Conservation (phyloP, 2,888 invertebrate genomes). For the Drosophila vallismaia region DNA sequence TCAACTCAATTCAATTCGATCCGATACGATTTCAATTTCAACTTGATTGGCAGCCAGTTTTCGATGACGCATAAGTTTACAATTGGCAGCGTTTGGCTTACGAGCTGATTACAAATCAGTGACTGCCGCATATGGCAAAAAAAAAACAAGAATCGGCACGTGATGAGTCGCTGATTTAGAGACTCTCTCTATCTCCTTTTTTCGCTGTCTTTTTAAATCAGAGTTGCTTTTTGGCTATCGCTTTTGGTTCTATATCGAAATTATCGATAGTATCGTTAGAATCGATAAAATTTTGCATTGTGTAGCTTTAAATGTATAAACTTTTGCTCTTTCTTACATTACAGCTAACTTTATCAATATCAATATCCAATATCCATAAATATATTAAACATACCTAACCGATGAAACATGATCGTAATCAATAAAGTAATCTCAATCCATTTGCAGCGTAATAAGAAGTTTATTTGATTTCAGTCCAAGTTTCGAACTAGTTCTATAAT, state of each 20-base stretch:
- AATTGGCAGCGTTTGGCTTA: slow-evolving; percentile 45
- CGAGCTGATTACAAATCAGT: slow-evolving; percentile 29
- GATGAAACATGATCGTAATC: slow-evolving; percentile 29
- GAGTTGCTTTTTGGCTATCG: slow-evolving; percentile 22
- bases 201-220: slow-evolving; percentile 5
- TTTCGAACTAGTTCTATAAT: slow-evolving; percentile 51
- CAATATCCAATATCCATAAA: slow-evolving; percentile 7
- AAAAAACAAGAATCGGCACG: slow-evolving; percentile 10
- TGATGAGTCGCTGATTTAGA: slow-evolving; percentile 25
- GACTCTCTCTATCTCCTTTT: neutral
- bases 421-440: slow-evolving; percentile 33
- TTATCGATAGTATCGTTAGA: slow-evolving; percentile 23
- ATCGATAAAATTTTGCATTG: slow-evolving; percentile 18
- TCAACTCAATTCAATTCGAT: slow-evolving; percentile 10
- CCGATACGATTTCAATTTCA: slow-evolving; percentile 43
- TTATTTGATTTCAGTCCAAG: slow-evolving; percentile 79
- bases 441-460: slow-evolving; percentile 64
- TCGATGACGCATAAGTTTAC: slow-evolving; percentile 46
- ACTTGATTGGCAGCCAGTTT: slow-evolving; percentile 69
- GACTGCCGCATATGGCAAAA: slow-evolving; percentile 19
- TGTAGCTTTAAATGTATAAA: slow-evolving; percentile 27
- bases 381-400: slow-evolving; percentile 20
- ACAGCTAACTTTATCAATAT: slow-evolving; percentile 33
- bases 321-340: slow-evolving; percentile 36
- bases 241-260: slow-evolving; percentile 20